A percentile compares a stretch with the other conserved stretches of the same genome.
These are phyloP conservation scores for Hippoglossus stenolepis DNA, from an alignment of 2,113 vertebrate genomes.

Conservation along the genomic window DNA sequence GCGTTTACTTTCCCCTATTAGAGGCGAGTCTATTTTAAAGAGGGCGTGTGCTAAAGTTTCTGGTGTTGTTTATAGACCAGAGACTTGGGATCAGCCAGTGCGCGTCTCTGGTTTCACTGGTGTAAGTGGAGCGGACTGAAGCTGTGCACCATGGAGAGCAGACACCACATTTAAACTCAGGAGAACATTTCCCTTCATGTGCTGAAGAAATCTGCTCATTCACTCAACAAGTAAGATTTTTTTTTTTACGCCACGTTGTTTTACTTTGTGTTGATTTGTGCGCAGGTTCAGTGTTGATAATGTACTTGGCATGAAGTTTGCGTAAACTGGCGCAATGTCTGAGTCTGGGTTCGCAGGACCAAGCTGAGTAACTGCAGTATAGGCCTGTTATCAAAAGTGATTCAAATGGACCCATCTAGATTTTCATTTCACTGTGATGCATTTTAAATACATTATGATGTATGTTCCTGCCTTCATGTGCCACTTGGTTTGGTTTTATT, in stretches of 20 bases:
- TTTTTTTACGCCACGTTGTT: background rate
- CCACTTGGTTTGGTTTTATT: background rate
- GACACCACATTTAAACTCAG: constrained; percentile 18
- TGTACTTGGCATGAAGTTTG: background rate
- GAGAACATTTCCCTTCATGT: background rate
- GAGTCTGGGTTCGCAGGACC: background rate
- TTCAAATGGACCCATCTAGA: no score
- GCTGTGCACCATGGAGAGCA: constrained; percentile 24
- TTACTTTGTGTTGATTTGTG: background rate
- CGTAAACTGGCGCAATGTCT: background rate
- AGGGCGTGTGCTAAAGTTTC: constrained; percentile 35
- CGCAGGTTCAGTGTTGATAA: background rate
- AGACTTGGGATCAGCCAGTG: constrained; percentile 11
- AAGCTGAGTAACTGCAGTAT: background rate
- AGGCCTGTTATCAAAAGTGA: no score
- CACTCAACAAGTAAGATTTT: constrained; percentile 20
- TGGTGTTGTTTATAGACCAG: constrained; percentile 40
- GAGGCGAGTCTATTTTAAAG: constrained; percentile 27
- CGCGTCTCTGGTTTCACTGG: constrained; percentile 52
- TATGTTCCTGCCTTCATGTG: background rate
- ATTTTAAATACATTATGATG: background rate
- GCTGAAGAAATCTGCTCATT: constrained; percentile 2
- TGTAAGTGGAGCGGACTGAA: background rate
- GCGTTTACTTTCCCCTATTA: constrained; percentile 12
- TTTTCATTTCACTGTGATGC: no score